Evolutionary conservation across 2,888 invertebrate genomes (phyloP).

Genomic region (Limnephilus rhombicus): DNA sequence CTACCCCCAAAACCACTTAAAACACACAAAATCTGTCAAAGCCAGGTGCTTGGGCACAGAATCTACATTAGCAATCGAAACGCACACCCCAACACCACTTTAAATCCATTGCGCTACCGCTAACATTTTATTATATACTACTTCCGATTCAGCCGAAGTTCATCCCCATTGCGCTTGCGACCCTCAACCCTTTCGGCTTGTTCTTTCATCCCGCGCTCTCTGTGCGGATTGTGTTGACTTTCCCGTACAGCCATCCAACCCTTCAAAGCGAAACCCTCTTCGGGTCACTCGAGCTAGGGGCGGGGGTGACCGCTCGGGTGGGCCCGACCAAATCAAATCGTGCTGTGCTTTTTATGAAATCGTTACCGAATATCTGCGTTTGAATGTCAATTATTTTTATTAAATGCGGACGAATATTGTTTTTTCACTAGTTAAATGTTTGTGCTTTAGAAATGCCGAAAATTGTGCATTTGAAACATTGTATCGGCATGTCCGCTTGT

Average conservation of each 20-base stretch:
- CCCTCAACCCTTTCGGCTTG: constrained; percentile 35
- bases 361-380: not conserved
- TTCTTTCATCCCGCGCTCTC: constrained; percentile 33
- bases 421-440: not conserved
- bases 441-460: not conserved
- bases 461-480: not conserved
- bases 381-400: not conserved
- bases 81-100: constrained; percentile 40
- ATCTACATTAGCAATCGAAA: constrained; percentile 21
- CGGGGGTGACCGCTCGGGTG: not conserved
- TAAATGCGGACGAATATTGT: not conserved
- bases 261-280: constrained; percentile 6
- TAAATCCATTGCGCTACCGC: constrained; percentile 49
- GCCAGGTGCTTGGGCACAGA: not conserved
- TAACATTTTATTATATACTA: constrained; percentile 30
- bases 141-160: constrained; percentile 13
- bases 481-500: too few relatives aligned
- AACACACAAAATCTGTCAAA: not conserved
- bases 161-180: constrained; percentile 24
- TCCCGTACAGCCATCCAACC: not conserved
- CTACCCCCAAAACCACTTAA: not conserved
- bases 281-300: not conserved
- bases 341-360: not conserved
- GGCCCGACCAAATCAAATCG: constrained; percentile 2
- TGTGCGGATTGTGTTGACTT: constrained; percentile 44